These are phyloP conservation scores for Zophobas atratus DNA, from an alignment of 1,140 invertebrate genomes.

Conservation along the genomic window DNA sequence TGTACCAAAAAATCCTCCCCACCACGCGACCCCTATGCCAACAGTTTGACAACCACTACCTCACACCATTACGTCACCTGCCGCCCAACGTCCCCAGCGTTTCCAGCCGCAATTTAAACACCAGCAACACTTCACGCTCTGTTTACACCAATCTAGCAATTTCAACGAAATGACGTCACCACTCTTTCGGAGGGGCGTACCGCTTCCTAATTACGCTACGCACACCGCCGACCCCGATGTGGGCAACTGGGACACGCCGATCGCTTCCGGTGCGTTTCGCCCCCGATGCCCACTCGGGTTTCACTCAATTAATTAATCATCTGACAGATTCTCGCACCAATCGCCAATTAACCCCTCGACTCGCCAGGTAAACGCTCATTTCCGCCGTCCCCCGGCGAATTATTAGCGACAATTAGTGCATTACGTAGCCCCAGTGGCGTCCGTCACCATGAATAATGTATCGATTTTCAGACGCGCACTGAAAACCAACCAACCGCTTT, in stretches of 20 bases:
- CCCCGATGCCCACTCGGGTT: background rate
- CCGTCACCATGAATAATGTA: background rate
- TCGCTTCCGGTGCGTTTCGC: conserved; percentile 7
- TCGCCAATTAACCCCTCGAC: background rate
- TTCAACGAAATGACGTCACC: too few species aligned
- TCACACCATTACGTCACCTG: too few species aligned
- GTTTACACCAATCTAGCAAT: too few species aligned
- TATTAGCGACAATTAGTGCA: background rate
- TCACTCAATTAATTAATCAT: background rate
- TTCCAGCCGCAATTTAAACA: too few species aligned
- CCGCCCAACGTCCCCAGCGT: too few species aligned
- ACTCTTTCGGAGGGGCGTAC: too few species aligned
- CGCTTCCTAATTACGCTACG: background rate
- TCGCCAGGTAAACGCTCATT: background rate
- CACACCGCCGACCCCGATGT: background rate
- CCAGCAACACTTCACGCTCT: too few species aligned
- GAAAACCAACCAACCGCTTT: too few species aligned
- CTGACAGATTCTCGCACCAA: background rate
- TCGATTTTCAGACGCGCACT: background rate
- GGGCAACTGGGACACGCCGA: conserved; percentile 30
- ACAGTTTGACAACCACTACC: too few species aligned
- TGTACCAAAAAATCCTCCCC: too few species aligned
- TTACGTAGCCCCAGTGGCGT: background rate
- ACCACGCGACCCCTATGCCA: too few species aligned
- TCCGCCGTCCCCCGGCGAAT: background rate